Base-by-base conservation (phyloP, 2,113 vertebrate genomes). In the Sapajus apella region DNA sequence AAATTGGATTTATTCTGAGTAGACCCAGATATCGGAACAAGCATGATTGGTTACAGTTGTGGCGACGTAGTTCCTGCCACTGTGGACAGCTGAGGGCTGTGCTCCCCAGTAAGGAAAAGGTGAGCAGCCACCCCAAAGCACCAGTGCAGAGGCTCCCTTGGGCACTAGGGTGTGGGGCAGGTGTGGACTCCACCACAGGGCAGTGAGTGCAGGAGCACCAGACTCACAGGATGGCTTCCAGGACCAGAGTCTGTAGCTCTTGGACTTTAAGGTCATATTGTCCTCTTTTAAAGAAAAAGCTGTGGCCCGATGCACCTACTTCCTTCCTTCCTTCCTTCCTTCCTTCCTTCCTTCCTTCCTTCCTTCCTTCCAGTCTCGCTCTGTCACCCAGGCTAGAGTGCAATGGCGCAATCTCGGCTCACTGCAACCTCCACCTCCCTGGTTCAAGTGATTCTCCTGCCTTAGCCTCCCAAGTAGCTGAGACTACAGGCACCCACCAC, bases 301-400 rank as follows among this genome's bases (percentile, higher is more conserved):
- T 2, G 3, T 2, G 47, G 21, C 21, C 73, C 30, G 32, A 58
- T 5, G 0, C 8, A 7, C 23, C 7, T 50, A 0, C 50, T 50
- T 50, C 3, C 50, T 50, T 50, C 50, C 50, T 50, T 14, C 12
- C 47, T 14, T 50, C 13, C 47, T 14, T 50, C 13, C 47, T 14
- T 13, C 47, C 47, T 13, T 13, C 47, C 12, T 13, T 13, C 47
- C 12, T 14, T 4, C 50, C 13, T 50, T 50, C 50, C 50, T 14
- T 50, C 47, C 12, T 13, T 50, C 12, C 47, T 50, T 47, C 47
- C 11, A 3, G 58, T 61, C 58, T 61, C 11, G 0, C 27, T 61
- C 10, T 61, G 25, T 61, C 58, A 61, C 58, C 2, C 25, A 61
- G 58, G 58, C 58, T 61, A 11, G 58, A 61, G 58, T 61, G 25